phyloP scores from a whole-genome alignment of 1,140 invertebrate genomes.

The Leptinotarsa defecta region DNA sequence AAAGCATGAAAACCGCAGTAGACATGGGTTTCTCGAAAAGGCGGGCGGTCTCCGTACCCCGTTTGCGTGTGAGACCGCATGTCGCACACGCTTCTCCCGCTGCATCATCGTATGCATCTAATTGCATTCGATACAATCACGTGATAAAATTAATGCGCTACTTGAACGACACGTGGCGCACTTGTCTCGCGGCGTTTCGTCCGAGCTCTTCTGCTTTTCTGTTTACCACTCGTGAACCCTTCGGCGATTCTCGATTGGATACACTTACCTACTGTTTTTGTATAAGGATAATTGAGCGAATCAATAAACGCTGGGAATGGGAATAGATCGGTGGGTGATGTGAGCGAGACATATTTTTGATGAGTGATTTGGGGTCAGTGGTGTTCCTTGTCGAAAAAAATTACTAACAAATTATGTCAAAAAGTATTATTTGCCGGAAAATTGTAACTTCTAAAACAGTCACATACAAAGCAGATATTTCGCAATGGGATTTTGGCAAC shows the following conservation, averaged over 20 bases:
- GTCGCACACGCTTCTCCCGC: slow-evolving; percentile 33
- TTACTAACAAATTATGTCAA: no score
- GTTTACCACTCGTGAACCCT: slow-evolving; percentile 4
- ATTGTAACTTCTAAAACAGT: no score
- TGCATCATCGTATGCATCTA: slow-evolving; percentile 42
- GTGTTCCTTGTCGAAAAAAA: no score
- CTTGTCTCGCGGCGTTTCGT: slow-evolving; percentile 7
- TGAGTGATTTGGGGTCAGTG: no score
- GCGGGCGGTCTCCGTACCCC: background rate
- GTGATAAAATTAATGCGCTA: slow-evolving; percentile 48
- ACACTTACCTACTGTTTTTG: slow-evolving; percentile 5
- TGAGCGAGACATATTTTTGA: background rate
- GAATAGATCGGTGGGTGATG: background rate
- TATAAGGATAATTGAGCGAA: background rate
- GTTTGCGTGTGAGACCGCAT: slow-evolving; percentile 23
- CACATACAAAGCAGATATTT: no score
- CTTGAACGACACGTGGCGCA: slow-evolving; percentile 43
- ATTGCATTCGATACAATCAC: slow-evolving; percentile 45
- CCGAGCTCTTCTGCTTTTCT: background rate
- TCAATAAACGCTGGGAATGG: background rate
- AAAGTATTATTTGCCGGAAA: no score
- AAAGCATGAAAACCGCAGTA: background rate
- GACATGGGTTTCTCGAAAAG: background rate
- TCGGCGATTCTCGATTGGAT: background rate
- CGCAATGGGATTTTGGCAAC: no score